phyloP scores from a whole-genome alignment of 2,888 invertebrate genomes.

The Eugnorisma glareosa region DNA sequence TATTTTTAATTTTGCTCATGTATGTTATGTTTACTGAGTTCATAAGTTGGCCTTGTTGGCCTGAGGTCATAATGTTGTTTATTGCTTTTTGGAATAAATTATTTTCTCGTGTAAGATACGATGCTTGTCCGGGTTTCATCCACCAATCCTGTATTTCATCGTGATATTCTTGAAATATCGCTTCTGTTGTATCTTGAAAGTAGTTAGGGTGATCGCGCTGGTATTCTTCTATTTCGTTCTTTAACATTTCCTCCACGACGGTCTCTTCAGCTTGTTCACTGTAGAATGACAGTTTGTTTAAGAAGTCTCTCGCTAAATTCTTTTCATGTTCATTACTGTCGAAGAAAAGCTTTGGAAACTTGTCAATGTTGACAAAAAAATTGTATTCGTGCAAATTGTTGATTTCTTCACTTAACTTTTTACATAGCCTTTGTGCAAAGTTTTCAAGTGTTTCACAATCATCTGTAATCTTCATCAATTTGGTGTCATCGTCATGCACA shows the following conservation, averaged over 20 bases:
- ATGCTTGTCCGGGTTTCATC: conserved; percentile 14
- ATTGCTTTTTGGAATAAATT: conserved; percentile 25
- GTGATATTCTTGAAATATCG: conserved; percentile 48
- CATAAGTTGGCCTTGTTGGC: conserved; percentile 30
- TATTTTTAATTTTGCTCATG: conserved; percentile 3
- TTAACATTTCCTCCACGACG: conserved; percentile 37
- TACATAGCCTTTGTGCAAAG: background rate
- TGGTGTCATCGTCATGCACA: background rate
- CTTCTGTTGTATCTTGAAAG: conserved; percentile 35
- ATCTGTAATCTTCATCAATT: conserved; percentile 2
- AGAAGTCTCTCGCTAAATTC: conserved; percentile 20
- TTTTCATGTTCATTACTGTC: conserved; percentile 15
- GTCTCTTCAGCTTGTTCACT: conserved; percentile 38
- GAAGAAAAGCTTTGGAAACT: conserved; percentile 26
- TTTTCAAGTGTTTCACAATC: background rate
- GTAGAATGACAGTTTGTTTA: conserved; percentile 38
- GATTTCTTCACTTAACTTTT: background rate
- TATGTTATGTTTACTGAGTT: conserved; percentile 14
- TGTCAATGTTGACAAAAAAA: conserved; percentile 7
- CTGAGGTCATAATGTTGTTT: conserved; percentile 19
- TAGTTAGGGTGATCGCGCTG: background rate
- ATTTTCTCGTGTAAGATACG: conserved; percentile 38
- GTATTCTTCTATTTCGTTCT: conserved; percentile 37
- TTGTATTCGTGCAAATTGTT: conserved; percentile 23
- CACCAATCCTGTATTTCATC: conserved; percentile 57